Percentiles rank a stretch among this genome's conserved stretches.
Evolutionary conservation across 2,797 vertebrate species (phyloP).

Genomic region (Anguilla pacifica): DNA sequence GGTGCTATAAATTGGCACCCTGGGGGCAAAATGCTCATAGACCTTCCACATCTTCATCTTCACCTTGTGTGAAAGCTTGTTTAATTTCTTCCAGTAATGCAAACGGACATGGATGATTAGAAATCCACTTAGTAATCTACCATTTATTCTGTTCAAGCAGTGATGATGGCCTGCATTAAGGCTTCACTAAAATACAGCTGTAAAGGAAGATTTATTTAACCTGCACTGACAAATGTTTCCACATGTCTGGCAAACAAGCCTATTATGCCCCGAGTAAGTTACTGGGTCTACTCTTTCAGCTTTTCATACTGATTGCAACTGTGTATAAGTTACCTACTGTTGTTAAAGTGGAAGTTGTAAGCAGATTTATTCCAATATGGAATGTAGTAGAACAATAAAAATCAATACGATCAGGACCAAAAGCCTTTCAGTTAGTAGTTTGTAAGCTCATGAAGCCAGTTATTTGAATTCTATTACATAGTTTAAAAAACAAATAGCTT

Average conservation of each 20-base stretch:
- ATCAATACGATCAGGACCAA: not conserved
- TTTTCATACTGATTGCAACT: not conserved
- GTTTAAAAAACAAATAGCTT: not conserved
- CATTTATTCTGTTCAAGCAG: not conserved
- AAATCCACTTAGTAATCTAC: not conserved
- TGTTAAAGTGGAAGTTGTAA: not conserved
- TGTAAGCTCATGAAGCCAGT: not conserved
- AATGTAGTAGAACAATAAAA: not conserved
- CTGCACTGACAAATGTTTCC: not conserved
- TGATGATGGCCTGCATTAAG: not conserved
- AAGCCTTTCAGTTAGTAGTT: not conserved
- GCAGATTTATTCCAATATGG: not conserved
- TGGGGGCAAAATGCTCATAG: not conserved
- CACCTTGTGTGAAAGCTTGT: slow-evolving; percentile 3
- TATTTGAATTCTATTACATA: not conserved
- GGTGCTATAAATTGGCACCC: not conserved
- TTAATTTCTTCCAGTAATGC: not conserved
- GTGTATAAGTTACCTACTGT: not conserved
- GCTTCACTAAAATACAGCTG: not conserved
- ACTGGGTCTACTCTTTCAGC: not conserved
- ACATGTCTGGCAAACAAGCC: not conserved
- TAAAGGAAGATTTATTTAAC: slow-evolving; percentile 9
- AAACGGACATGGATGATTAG: not conserved
- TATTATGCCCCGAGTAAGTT: not conserved
- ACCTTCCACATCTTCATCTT: not conserved